Conservation (phyloP, 2,797 vertebrate species). For the Valencia hispanica region DNA sequence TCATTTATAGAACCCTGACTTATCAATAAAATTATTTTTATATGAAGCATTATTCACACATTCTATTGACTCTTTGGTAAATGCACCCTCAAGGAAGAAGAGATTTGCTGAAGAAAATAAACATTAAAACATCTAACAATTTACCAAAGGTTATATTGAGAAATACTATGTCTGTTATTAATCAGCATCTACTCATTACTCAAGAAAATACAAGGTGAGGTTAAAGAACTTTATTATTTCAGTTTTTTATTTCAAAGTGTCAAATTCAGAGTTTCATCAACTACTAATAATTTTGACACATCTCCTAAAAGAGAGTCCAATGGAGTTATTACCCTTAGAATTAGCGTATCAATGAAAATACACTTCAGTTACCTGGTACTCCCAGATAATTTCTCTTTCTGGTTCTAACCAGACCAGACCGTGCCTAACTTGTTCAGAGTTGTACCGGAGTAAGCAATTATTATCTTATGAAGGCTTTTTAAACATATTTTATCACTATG, state of each 20-base stretch:
- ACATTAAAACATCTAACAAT: not conserved
- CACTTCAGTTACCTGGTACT: too few relatives aligned
- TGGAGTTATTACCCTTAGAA: too few relatives aligned
- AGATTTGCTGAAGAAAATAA: not conserved
- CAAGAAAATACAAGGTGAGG: too few relatives aligned
- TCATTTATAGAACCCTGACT: not conserved
- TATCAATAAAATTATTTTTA: not conserved
- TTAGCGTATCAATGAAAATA: too few relatives aligned
- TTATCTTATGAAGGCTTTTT: not conserved
- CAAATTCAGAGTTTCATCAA: not conserved
- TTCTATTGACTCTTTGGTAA: not conserved
- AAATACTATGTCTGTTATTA: not conserved
- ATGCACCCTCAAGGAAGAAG: not conserved
- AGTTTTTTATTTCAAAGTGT: not conserved
- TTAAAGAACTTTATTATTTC: not conserved
- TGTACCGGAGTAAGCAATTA: not conserved
- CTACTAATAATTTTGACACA: not conserved
- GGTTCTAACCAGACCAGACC: not conserved
- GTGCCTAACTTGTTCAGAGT: not conserved
- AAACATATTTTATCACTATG: not conserved
- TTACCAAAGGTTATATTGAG: not conserved
- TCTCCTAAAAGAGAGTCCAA: too few relatives aligned
- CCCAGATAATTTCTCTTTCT: not conserved
- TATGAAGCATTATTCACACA: not conserved
- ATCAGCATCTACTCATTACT: not conserved